Evolutionary conservation across 2,797 vertebrate species (phyloP), one percentile per base, ranked within the genome.

Genomic region (Tinamus major): DNA sequence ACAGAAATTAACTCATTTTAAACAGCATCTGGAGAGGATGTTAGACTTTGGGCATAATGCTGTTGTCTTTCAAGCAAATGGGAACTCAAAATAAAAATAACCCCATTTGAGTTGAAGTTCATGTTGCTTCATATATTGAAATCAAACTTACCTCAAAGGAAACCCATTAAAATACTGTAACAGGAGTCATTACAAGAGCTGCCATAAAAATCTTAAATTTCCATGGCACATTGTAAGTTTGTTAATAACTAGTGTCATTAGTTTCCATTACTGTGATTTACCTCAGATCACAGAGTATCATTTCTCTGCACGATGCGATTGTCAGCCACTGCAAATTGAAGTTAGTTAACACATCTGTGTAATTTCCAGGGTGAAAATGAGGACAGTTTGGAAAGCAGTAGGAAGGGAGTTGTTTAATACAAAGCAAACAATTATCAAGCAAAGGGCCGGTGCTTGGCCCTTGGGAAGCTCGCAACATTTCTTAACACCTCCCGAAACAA

Each of bases 371-470:
- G 98, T 98, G 98, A 98, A 98, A 98, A 98, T 99, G 97, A 98
- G 97, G 97, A 97, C 96, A 97, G 97, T 98, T 98, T 98, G 97
- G 97, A 97, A 96, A 97, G 82, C 98, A 97, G 97, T 97, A 97
- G 96, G 97, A 97, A 96, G 94, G 95, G 97, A 97, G 98, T 97
- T 98, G 97, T 98, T 97, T 96, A 97, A 98, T 97, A 98, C 98
- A 98, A 98, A 98, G 98, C 98, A 98, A 98, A 99, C 98, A 98
- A 99, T 99, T 99, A 98, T 98, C 98, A 97, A 98, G 96, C 96
- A 98, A 98, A 98, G 98, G 97, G 97, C 97, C 97, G 98, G 97
- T 97, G 95, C 94, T 93, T 98, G 98, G 98, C 97, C 98, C 98
- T 97, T 97, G 95, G 97, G 98, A 98, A 93, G 96, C 93, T 97